Conservation (phyloP, 2,113 vertebrate genomes). For the Rhabdornis inornatus region DNA sequence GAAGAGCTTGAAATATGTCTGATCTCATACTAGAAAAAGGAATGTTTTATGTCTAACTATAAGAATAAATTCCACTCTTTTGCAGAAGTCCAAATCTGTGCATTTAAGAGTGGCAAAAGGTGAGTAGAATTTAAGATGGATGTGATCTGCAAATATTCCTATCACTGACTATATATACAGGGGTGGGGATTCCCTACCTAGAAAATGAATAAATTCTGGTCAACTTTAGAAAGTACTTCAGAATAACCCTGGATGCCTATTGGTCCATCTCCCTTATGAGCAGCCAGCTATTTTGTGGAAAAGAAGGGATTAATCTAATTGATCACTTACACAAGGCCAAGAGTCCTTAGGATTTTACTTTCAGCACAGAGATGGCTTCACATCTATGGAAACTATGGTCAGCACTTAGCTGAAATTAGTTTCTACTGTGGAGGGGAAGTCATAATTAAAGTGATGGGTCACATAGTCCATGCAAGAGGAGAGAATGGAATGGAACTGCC, state of each 20-base stretch:
- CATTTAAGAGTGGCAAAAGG: neutral
- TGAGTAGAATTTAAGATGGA: neutral
- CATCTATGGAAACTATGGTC: neutral
- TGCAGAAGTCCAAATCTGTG: neutral
- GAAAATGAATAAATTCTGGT: neutral
- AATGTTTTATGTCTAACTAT: neutral
- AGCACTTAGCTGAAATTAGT: neutral
- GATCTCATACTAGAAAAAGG: neutral
- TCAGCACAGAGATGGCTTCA: neutral
- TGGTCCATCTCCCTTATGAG: neutral
- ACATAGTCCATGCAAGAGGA: neutral
- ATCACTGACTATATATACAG: neutral
- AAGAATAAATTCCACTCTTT: neutral
- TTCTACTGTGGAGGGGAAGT: accelerated
- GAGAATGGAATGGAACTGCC: neutral
- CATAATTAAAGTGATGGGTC: neutral
- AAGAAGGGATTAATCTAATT: neutral
- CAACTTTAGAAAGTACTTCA: neutral
- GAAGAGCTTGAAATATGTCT: neutral
- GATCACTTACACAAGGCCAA: neutral
- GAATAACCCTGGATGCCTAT: neutral
- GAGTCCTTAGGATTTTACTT: neutral
- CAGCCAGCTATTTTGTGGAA: neutral
- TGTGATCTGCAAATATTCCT: neutral
- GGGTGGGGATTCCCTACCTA: neutral